phyloP scores from a whole-genome alignment of 2,888 invertebrate species.

The Drosophila picticornis region DNA sequence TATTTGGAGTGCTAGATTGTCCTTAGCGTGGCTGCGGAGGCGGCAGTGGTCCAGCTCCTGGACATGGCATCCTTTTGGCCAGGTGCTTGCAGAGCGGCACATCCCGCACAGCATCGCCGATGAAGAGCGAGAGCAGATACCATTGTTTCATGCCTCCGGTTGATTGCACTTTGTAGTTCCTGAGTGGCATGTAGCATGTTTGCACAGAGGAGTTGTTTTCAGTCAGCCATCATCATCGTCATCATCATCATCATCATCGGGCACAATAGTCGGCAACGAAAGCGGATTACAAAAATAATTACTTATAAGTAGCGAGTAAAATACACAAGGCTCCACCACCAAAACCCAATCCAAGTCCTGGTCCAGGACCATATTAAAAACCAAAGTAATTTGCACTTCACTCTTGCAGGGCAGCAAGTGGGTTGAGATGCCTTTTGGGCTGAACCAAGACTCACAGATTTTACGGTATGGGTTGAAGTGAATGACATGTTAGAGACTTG shows the following conservation, averaged over 20 bases:
- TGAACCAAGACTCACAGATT: not conserved
- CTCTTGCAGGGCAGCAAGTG: slow-evolving; percentile 4
- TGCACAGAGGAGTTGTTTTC: slow-evolving; percentile 40
- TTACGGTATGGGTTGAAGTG: not conserved
- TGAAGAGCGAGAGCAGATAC: slow-evolving; percentile 93
- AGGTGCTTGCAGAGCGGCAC: slow-evolving; percentile 92
- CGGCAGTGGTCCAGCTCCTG: slow-evolving; percentile 83
- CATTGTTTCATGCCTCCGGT: slow-evolving; percentile 90
- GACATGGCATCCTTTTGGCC: slow-evolving; percentile 89
- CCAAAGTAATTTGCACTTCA: slow-evolving; percentile 44
- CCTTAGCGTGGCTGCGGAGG: slow-evolving; percentile 81
- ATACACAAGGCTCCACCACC: slow-evolving; percentile 48
- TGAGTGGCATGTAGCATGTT: slow-evolving; percentile 78
- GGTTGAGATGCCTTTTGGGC: slow-evolving; percentile 2
- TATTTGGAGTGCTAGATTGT: slow-evolving; percentile 14
- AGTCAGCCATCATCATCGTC: slow-evolving; percentile 22
- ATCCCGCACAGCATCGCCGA: slow-evolving; percentile 94
- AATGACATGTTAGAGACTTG: slow-evolving; percentile 18
- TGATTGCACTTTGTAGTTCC: slow-evolving; percentile 92
- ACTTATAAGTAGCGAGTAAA: slow-evolving; percentile 81
- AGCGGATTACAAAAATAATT: slow-evolving; percentile 84
- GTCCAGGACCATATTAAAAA: slow-evolving; percentile 43
- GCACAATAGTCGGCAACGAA: slow-evolving; percentile 67
- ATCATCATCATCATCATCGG: slow-evolving; percentile 16
- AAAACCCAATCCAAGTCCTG: slow-evolving; percentile 20